Evolutionary conservation across 1,140 invertebrate genomes (phyloP), one percentile per base, ranked within the genome.

Genomic region (Babylonia areolata): DNA sequence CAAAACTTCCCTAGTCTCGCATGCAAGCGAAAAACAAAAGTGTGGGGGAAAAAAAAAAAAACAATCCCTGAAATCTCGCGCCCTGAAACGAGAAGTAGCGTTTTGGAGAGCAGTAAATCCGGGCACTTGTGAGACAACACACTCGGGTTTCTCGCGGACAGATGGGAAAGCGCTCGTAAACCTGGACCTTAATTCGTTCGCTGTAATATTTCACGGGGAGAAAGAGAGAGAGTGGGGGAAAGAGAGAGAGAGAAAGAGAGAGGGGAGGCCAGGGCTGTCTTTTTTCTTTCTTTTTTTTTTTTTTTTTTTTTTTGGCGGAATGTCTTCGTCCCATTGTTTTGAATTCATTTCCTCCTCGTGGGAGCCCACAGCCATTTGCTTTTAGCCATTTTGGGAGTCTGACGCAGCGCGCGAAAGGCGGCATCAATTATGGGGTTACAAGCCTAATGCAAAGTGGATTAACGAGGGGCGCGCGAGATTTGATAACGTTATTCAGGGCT

Each of bases 361-460:
- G 39, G 39, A n/a, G n/a, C n/a, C n/a, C n/a, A n/a, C n/a, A n/a
- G n/a, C n/a, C n/a, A n/a, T 46, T 80, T 23, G 23, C 1, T 40
- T 80, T 80, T 80, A 40, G 39, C 40, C 46, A 1, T 40, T 80
- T 80, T 80, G 20, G 28, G 46, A 42, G 28, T 46, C 46, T 37
- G 28, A n/a, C 39, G 51, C 23, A 23, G 11, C 64, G 40, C 78
- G 28, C 39, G 46, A 9, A 35, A n/a, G 11, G 39, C 37, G 3
- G 28, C 40, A 42, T 80, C 20, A 80, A 80, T 80, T 80, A 40
- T 46, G 46, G 46, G 78, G 40, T 80, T 42, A 80, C 78, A 46
- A 11, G 40, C 40, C 78, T 80, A 40, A 80, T 46, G 78, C 39
- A 80, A 35, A 80, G 40, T 46, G 78, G 78, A 80, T 80, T 80